A percentile compares a stretch with the other conserved stretches of the same genome.
Conservation (phyloP, 2,113 vertebrate species). For the Elanus axillaris region DNA sequence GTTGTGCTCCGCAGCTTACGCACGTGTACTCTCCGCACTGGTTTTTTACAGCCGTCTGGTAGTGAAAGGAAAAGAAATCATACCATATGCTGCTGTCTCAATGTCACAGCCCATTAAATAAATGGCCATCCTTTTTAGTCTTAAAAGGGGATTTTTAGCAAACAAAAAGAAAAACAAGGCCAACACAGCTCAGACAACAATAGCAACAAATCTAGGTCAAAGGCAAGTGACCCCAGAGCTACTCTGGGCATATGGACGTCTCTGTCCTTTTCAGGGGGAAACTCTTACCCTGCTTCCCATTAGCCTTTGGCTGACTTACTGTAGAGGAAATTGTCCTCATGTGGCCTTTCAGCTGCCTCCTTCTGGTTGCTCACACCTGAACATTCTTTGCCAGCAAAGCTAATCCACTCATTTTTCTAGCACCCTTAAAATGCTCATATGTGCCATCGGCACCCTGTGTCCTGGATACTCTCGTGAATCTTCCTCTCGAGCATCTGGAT, state of each 20-base stretch:
- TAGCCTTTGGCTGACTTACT: neutral
- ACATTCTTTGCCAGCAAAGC: neutral
- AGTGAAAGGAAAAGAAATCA: neutral
- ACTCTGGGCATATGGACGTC: neutral
- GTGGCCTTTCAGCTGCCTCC: neutral
- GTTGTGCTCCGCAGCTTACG: neutral
- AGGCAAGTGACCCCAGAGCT: neutral
- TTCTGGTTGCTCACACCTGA: neutral
- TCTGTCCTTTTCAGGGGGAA: neutral
- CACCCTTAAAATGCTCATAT: fast-evolving
- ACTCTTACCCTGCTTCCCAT: neutral
- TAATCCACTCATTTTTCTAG: neutral
- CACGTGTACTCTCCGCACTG: neutral
- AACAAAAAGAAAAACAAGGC: conserved; percentile 36
- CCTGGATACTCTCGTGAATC: neutral
- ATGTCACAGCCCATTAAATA: neutral
- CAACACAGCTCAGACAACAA: neutral
- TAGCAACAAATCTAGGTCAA: conserved; percentile 15
- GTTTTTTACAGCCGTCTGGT: neutral
- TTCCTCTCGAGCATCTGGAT: neutral
- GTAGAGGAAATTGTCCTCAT: neutral
- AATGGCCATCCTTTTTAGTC: neutral
- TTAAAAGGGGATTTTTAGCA: conserved; percentile 8
- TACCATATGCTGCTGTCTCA: neutral
- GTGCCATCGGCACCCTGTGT: fast-evolving